Evolutionary conservation across 2,797 vertebrate genomes (phyloP).

Genomic region (Gallinago stenura): DNA sequence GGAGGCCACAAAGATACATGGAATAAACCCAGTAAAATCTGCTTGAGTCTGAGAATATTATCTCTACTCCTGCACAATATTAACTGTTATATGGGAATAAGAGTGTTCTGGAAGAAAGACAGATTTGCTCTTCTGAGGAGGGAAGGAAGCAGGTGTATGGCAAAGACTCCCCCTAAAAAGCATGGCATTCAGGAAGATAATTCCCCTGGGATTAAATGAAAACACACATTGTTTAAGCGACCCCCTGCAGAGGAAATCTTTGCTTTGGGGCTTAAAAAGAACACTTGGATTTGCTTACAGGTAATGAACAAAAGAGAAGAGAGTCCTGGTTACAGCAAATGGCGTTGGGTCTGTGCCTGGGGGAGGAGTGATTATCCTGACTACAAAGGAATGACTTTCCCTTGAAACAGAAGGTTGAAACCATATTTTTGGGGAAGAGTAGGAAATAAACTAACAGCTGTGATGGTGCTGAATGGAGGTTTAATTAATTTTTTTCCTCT

Average conservation of each 20-base stretch:
- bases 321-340: constrained; percentile 16
- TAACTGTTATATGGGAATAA: not conserved
- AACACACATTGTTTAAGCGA: constrained; percentile 22
- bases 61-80: not conserved
- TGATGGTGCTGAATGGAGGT: constrained; percentile 33
- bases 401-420: constrained; percentile 61
- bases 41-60: not conserved
- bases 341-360: constrained; percentile 26
- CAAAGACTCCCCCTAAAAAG: constrained; percentile 16
- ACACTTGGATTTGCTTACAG: constrained; percentile 41
- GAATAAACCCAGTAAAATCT: not conserved
- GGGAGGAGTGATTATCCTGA: constrained; percentile 52
- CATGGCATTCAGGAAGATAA: constrained; percentile 31
- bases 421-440: constrained; percentile 39
- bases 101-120: not conserved
- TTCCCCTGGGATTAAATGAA: constrained; percentile 45
- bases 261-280: constrained; percentile 51
- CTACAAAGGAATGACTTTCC: constrained; percentile 47
- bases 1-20: not conserved
- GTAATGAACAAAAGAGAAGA: constrained; percentile 59
- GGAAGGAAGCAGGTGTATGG: constrained; percentile 41
- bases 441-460: constrained; percentile 58
- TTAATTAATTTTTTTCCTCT: constrained; percentile 48
- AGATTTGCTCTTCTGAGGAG: constrained; percentile 26
- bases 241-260: constrained; percentile 47